These are phyloP conservation scores for Galago senegalensis DNA, from an alignment of 2,797 vertebrate genomes.

Conservation along the genomic window DNA sequence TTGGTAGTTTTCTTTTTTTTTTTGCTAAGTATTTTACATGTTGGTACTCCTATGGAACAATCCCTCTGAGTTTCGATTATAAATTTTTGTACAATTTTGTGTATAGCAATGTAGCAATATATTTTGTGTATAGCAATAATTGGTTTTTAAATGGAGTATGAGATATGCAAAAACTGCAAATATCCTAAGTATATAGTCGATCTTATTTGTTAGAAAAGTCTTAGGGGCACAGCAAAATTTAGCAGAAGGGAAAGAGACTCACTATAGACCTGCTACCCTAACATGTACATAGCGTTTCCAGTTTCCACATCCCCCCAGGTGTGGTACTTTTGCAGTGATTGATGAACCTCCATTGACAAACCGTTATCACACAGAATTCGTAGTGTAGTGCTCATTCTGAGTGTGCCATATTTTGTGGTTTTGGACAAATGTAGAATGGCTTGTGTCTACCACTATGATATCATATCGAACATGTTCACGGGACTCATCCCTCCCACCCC, in stretches of 20 bases:
- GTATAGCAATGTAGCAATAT: neutral
- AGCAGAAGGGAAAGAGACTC: neutral
- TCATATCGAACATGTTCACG: neutral
- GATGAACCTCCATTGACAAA: neutral
- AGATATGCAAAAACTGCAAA: neutral
- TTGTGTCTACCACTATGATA: neutral
- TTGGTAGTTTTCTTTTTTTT: neutral
- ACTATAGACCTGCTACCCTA: fast-evolving
- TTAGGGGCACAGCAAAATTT: neutral
- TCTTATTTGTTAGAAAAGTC: neutral
- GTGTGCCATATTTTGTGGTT: neutral
- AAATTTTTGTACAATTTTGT: neutral
- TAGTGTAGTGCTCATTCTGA: neutral
- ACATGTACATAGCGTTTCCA: fast-evolving
- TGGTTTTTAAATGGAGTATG: neutral
- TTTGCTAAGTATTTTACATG: constrained; percentile 9
- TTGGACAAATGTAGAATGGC: neutral
- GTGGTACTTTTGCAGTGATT: neutral
- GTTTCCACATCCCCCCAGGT: neutral
- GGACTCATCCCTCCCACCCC: neutral
- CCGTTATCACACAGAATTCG: neutral
- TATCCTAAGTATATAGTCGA: neutral
- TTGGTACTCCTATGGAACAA: neutral
- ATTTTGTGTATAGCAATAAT: neutral
- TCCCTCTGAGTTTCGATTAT: constrained; percentile 50